Percentiles rank a stretch among this genome's conserved stretches.
phyloP scores from a whole-genome alignment of 2,888 invertebrate genomes.

The Drosophila diplacantha region DNA sequence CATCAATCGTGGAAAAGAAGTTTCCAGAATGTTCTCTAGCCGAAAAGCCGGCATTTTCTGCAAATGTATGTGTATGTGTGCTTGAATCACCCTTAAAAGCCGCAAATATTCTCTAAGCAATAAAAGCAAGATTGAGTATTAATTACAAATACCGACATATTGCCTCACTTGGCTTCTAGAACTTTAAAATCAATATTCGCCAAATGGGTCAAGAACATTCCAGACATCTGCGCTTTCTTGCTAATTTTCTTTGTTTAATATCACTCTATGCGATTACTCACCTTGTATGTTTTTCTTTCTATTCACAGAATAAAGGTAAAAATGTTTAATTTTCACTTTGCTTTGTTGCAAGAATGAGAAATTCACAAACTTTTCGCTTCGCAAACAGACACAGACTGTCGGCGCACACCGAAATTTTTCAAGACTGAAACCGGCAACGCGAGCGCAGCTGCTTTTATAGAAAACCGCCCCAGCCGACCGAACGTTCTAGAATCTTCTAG shows the following conservation, averaged over 20 bases:
- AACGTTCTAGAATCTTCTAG: constrained; percentile 67
- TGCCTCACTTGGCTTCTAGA: constrained; percentile 33
- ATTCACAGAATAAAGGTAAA: constrained; percentile 51
- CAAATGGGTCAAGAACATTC: constrained; percentile 41
- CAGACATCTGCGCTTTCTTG: neutral
- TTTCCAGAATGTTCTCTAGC: constrained; percentile 30
- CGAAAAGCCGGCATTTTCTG: constrained; percentile 8
- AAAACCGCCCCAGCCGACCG: constrained; percentile 30
- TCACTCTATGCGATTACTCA: constrained; percentile 39
- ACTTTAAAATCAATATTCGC: constrained; percentile 43
- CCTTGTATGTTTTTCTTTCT: constrained; percentile 60
- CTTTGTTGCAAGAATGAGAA: constrained; percentile 53
- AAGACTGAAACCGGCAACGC: constrained; percentile 64
- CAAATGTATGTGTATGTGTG: neutral
- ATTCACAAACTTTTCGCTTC: constrained; percentile 41
- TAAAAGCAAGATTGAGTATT: no score
- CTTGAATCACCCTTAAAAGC: constrained; percentile 9
- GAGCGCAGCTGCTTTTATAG: constrained; percentile 63
- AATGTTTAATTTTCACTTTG: constrained; percentile 49
- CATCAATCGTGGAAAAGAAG: constrained; percentile 1
- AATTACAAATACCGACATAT: neutral
- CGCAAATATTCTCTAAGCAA: neutral
- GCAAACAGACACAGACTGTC: constrained; percentile 19
- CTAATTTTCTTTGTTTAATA: neutral
- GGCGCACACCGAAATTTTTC: constrained; percentile 56